Conservation (phyloP, 2,797 vertebrate genomes). For the Nothura maculosa region DNA sequence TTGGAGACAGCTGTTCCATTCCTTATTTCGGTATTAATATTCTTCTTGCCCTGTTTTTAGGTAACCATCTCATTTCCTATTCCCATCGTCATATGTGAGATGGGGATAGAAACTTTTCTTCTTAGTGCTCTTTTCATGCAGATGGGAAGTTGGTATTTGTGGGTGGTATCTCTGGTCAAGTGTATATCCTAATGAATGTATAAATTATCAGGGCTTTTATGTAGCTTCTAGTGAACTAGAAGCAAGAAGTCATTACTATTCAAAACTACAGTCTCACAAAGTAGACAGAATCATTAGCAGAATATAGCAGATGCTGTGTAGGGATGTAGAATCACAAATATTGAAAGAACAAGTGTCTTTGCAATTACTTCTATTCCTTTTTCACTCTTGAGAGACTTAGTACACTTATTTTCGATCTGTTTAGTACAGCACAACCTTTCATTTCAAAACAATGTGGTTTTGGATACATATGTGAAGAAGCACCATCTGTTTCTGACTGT, state of each 20-base stretch:
- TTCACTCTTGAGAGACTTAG: background rate
- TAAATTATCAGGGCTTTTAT: background rate
- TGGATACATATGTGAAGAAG: fast-evolving
- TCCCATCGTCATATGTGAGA: background rate
- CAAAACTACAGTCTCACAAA: background rate
- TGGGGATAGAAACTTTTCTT: background rate
- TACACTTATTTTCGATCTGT: background rate
- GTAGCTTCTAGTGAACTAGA: background rate
- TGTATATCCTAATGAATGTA: fast-evolving
- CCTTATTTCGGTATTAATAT: background rate
- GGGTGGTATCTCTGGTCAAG: fast-evolving
- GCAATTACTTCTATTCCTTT: background rate
- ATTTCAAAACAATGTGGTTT: background rate
- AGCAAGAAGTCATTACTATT: background rate
- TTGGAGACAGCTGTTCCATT: background rate
- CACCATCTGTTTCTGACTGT: background rate
- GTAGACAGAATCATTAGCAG: background rate
- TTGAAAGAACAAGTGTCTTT: background rate
- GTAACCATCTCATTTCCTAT: background rate
- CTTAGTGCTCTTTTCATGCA: background rate
- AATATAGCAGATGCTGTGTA: background rate
- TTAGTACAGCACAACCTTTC: fast-evolving
- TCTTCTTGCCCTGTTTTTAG: background rate
- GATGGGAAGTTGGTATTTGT: background rate
- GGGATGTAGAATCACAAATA: background rate